Evolutionary conservation across 2,888 invertebrate genomes (phyloP).

Genomic region (Acanthosepion pharaonis): DNA sequence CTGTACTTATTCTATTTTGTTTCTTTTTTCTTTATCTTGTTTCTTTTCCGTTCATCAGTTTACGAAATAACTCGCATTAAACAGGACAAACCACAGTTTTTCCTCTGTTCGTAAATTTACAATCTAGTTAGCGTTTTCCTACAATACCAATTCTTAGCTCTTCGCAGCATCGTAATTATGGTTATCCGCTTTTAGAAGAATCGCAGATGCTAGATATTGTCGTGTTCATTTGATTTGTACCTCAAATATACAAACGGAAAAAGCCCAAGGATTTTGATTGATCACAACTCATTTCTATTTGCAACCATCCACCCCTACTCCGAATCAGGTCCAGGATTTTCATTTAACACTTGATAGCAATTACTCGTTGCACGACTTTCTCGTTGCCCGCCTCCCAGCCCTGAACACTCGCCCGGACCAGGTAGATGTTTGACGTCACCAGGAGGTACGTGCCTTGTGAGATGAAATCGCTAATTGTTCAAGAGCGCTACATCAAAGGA

Average conservation of each 20-base stretch:
- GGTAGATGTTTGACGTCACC: constrained; percentile 23
- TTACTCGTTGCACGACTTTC: not conserved
- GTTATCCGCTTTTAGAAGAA: not conserved
- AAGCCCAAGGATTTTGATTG: not conserved
- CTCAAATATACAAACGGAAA: constrained; percentile 33
- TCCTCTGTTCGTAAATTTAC: constrained; percentile 2
- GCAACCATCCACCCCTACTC: not conserved
- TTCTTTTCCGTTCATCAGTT: not conserved
- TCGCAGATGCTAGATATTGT: not conserved
- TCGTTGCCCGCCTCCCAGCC: not conserved
- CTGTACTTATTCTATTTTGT: not conserved
- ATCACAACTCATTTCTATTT: not conserved
- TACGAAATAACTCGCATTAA: not conserved
- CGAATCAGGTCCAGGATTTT: not conserved
- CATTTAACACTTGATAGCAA: constrained; percentile 33
- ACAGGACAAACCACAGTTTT: not conserved
- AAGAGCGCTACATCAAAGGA: constrained; percentile 6
- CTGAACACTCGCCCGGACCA: not conserved
- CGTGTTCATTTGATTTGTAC: not conserved
- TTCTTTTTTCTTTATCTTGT: not conserved
- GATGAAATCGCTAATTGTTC: constrained; percentile 33
- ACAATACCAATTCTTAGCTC: not conserved
- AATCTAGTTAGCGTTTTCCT: not conserved
- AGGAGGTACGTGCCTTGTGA: constrained; percentile 12
- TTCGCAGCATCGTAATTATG: not conserved